A percentile compares a stretch with the other conserved stretches of the same genome.
Conservation (phyloP, 2,888 invertebrate species). For the Sminthurides aquaticus region DNA sequence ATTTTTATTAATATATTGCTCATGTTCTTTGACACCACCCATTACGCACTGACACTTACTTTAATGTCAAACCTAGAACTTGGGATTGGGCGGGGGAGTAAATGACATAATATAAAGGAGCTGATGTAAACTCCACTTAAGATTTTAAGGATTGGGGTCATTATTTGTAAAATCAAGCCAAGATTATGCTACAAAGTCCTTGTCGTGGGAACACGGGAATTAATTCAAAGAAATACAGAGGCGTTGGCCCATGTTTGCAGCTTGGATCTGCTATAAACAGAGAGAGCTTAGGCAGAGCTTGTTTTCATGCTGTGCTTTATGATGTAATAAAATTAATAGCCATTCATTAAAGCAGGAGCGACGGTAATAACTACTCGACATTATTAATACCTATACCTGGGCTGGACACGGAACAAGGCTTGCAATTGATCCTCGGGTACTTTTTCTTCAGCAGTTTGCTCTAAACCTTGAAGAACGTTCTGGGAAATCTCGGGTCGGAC, state of each 20-base stretch:
- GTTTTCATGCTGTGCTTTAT: not conserved
- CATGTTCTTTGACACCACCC: too few relatives aligned
- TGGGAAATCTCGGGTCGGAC: constrained; percentile 33
- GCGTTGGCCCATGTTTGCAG: not conserved
- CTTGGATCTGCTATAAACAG: not conserved
- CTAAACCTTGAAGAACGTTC: constrained; percentile 39
- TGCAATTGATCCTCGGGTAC: constrained; percentile 41
- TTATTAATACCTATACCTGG: constrained; percentile 25
- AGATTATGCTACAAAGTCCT: not conserved
- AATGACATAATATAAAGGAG: not conserved
- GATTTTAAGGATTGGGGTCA: not conserved
- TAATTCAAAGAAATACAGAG: not conserved
- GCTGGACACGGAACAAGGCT: constrained; percentile 33
- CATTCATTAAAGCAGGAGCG: not conserved
- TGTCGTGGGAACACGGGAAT: not conserved
- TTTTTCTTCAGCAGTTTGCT: constrained; percentile 43
- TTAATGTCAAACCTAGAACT: too few relatives aligned
- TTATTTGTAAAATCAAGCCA: too few relatives aligned
- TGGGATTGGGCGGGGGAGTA: not conserved
- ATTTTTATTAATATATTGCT: too few relatives aligned
- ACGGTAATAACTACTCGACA: not conserved
- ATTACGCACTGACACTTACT: too few relatives aligned
- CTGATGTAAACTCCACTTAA: too few relatives aligned
- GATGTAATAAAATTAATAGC: not conserved
- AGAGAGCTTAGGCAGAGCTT: too few relatives aligned